Base-by-base conservation (phyloP, 2,888 invertebrate species). In the Hydropsyche betteni region DNA sequence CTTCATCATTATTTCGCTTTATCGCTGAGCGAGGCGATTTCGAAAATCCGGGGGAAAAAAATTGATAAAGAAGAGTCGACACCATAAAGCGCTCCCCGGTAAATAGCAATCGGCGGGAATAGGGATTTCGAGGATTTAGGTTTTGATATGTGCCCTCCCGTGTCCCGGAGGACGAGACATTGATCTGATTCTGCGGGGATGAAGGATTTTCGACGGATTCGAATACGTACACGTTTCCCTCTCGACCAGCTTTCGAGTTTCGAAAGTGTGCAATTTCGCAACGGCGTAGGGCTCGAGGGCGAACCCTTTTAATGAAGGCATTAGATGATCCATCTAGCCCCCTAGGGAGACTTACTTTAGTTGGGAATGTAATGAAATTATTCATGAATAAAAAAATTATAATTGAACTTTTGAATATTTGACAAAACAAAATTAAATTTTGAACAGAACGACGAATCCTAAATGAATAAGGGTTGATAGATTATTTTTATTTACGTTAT, bases 231-330 rank as follows among this genome's bases (percentile, higher is more conserved):
- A n/a, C 69, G 38, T 8, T 44, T 53, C 34, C 50, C 69, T 24
- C 33, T n/a, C 38, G 34, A 33, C 14, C 36, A 4, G 34, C 44
- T 44, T 44, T 44, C 36, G 53, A n/a, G 70, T 14, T 24, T 34
- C 61, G 12, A 72, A 64, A 64, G 36, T 64, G 34, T 72, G 55
- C 44, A 34, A 61, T 52, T 55, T 38, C 53, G 34, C 33, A 72
- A 64, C 7, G 14, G 71, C 24, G 50, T 12, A 8, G 33, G 69
- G 58, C 16, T 14, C 8, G 58, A 16, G 58, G 24, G 58, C 52
- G 61, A 72, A 72, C 52, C 70, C 55, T 70, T 70, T 70, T 36
- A 44, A 61, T 72, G 72, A 70, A 44, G 64, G 64, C 34, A 64
- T 64, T 64, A 64, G 64, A 58, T 16, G 58, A 16, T 16, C 53